phyloP scores from a whole-genome alignment of 2,797 vertebrate species.

The Tauraco hartlaubi region DNA sequence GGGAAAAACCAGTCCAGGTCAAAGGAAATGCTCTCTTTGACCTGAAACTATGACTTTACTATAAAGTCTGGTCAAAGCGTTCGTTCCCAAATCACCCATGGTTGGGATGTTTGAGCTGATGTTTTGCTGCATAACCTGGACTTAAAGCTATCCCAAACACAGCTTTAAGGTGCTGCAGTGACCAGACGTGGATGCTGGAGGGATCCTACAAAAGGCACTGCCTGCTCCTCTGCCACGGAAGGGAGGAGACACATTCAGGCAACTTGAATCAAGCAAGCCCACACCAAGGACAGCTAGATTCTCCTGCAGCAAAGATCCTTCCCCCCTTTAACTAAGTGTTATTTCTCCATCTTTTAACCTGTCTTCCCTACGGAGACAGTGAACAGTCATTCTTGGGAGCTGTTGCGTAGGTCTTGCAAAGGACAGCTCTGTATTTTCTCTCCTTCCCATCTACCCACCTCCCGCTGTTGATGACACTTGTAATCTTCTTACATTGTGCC shows the following conservation, averaged over 20 bases:
- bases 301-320: background rate
- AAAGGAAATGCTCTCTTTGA: background rate
- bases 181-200: background rate
- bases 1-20: background rate
- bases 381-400: background rate
- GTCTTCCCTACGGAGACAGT: background rate
- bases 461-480: background rate
- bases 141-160: background rate
- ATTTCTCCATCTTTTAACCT: background rate
- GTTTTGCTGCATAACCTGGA: background rate
- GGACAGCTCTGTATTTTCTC: background rate
- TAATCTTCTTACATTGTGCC: constrained; percentile 27
- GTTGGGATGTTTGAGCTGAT: background rate
- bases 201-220: background rate
- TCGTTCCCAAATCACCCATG: background rate
- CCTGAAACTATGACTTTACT: background rate
- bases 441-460: background rate
- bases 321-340: background rate
- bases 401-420: background rate
- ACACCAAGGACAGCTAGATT: background rate
- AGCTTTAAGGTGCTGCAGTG: background rate
- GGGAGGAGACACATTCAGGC: background rate
- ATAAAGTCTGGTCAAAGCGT: background rate
- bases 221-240: background rate
- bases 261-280: background rate